phyloP scores from a whole-genome alignment of 2,797 vertebrate genomes.

The Eulemur albifrons region DNA sequence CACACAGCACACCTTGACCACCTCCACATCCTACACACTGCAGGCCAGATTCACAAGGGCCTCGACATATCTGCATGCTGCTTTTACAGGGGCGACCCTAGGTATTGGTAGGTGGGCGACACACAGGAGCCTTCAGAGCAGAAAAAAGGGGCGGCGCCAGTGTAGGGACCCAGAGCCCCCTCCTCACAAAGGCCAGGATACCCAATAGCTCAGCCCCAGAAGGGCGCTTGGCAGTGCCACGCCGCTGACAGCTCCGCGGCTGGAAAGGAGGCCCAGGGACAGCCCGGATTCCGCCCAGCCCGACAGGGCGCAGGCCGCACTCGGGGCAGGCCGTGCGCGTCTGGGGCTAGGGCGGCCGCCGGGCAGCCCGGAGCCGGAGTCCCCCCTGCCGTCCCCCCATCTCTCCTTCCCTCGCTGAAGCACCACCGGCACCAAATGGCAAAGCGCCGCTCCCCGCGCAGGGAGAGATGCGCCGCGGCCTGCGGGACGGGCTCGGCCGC shows the following conservation, averaged over 20 bases:
- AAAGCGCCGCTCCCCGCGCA: slow-evolving; percentile 70
- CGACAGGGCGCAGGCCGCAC: not conserved
- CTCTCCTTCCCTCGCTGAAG: slow-evolving; percentile 75
- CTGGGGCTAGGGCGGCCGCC: not conserved
- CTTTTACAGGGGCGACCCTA: not conserved
- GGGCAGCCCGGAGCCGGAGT: slow-evolving; percentile 62
- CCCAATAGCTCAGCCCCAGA: not conserved
- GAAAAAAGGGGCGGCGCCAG: not conserved
- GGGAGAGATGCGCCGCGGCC: slow-evolving; percentile 64
- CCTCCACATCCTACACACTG: not conserved
- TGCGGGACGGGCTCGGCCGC: slow-evolving; percentile 50
- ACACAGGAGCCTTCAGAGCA: not conserved
- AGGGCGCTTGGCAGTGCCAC: not conserved
- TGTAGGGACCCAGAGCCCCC: slow-evolving; percentile 37
- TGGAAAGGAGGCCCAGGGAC: not conserved
- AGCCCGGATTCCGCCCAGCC: not conserved
- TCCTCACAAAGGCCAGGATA: slow-evolving; percentile 40
- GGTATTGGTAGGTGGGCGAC: not conserved
- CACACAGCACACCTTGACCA: not conserved
- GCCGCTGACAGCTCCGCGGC: not conserved
- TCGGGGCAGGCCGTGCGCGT: not conserved
- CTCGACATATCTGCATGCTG: fast-evolving
- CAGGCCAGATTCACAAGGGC: not conserved
- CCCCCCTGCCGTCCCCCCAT: slow-evolving; percentile 79
- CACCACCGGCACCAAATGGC: slow-evolving; percentile 78